Evolutionary conservation across 2,797 vertebrate genomes (phyloP), one percentile per base, ranked within the genome.

Genomic region (Pseudocheirus occidentalis): DNA sequence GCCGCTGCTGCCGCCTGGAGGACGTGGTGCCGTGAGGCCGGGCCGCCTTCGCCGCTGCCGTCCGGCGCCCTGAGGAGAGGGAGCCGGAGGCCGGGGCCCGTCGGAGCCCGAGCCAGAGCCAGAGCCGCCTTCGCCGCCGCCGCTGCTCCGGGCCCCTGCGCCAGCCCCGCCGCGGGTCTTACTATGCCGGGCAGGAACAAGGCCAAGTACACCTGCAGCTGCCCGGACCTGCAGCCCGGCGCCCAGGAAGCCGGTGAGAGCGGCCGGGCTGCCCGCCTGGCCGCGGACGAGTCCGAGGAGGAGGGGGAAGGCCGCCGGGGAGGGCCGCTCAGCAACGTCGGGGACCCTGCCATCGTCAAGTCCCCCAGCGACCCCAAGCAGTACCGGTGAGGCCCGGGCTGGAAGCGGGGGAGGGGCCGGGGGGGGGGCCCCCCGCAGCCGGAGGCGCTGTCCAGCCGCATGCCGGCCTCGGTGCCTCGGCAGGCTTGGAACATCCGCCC

Each of bases 361-460:
- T 99, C 99, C 5, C 99, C 99, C 96, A 99, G 99, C 90, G 99
- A 99, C 97, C 99, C 99, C 34, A 99, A 99, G 98, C 99, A 99
- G 81, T 99, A 99, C 99, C 99, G 99, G 99, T 99, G 98, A 97
- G 98, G n/a, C 53, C 52, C 28, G 0, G 95, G 91, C 50, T 31
- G 93, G 93, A 90, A 94, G 59, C 91, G 10, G 96, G 94, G 87
- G 93, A 90, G 81, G 95, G 96, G 92, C 90, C 59, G 52, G 87
- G 34, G 87, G 57, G 21, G n/a, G n/a, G n/a, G n/a, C n/a, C n/a
- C n/a, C n/a, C 93, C 66, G 59, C 91, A 16, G 55, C 87, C 94
- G 46, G 73, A 34, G 66, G 66, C 66, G 66, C 66, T 81, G 66
- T 50, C 73, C 73, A 46, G 73, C 31, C 66, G 5, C 58, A n/a